These are phyloP conservation scores for Abramis brama DNA, from an alignment of 2,113 vertebrate genomes.

Conservation along the genomic window DNA sequence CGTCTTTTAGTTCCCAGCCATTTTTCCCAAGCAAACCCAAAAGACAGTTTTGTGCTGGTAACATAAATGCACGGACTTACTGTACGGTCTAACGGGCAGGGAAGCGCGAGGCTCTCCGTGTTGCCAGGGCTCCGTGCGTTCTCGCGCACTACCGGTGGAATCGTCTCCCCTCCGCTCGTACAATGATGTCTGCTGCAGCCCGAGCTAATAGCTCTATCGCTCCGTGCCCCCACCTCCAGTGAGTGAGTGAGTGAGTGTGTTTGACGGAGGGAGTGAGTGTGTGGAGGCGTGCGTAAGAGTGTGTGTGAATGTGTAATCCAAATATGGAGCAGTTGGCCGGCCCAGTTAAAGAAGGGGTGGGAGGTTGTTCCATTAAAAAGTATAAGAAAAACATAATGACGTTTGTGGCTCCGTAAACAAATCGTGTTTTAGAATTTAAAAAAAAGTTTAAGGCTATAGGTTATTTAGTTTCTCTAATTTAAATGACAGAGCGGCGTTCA, in stretches of 20 bases:
- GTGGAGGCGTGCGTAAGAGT: constrained; percentile 55
- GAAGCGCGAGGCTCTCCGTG: constrained; percentile 76
- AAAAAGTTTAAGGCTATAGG: neutral
- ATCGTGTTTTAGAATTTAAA: neutral
- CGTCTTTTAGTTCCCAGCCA: constrained; percentile 71
- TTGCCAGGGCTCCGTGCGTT: constrained; percentile 77
- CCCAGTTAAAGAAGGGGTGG: constrained; percentile 38
- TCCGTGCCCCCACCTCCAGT: constrained; percentile 69
- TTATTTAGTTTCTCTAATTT: neutral
- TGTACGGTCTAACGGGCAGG: constrained; percentile 83
- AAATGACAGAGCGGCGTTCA: neutral
- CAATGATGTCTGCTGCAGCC: constrained; percentile 89
- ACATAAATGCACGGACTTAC: constrained; percentile 79
- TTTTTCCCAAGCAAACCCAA: constrained; percentile 52
- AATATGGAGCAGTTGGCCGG: constrained; percentile 68
- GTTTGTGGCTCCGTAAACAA: neutral
- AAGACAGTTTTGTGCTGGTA: constrained; percentile 47
- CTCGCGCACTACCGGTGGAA: constrained; percentile 84
- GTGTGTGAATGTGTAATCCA: constrained; percentile 64
- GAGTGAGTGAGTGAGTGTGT: constrained; percentile 38
- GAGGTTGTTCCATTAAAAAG: constrained; percentile 20
- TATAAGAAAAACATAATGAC: neutral
- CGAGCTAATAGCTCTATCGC: constrained; percentile 71
- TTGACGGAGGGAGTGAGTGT: constrained; percentile 22
- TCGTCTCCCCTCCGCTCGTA: constrained; percentile 85